phyloP scores from a whole-genome alignment of 2,797 vertebrate genomes.

The Brachyalestes nurse region DNA sequence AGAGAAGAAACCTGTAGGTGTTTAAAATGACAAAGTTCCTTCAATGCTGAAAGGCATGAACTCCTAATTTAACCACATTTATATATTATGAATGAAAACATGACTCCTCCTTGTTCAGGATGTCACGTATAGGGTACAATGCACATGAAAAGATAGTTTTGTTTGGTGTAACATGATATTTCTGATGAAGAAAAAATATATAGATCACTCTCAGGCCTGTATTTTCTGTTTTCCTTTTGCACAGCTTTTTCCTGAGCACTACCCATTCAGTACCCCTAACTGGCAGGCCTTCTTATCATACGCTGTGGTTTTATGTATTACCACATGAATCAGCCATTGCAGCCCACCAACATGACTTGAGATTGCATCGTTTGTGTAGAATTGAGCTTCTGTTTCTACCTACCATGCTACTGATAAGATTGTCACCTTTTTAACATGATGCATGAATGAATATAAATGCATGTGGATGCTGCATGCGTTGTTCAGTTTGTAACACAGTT shows the following conservation, averaged over 20 bases:
- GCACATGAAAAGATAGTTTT: neutral
- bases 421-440: too few relatives aligned
- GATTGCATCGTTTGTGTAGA: neutral
- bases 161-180: neutral
- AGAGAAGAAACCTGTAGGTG: neutral
- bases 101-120: too few relatives aligned
- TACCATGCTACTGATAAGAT: neutral
- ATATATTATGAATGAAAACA: too few relatives aligned
- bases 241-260: neutral
- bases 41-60: too few relatives aligned
- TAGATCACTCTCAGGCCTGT: neutral
- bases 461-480: too few relatives aligned
- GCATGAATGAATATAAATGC: neutral
- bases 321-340: neutral
- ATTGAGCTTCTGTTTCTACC: neutral
- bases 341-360: neutral
- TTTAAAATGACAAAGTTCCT: too few relatives aligned
- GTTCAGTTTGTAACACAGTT: too few relatives aligned
- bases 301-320: neutral
- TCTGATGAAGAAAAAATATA: neutral
- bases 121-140: too few relatives aligned
- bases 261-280: too few relatives aligned
- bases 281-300: neutral
- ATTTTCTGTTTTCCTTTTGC: neutral
- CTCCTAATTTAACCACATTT: too few relatives aligned